Evolutionary conservation across 2,888 invertebrate species (phyloP), one percentile per base, ranked within the genome.

Genomic region (Hipparchia semele): DNA sequence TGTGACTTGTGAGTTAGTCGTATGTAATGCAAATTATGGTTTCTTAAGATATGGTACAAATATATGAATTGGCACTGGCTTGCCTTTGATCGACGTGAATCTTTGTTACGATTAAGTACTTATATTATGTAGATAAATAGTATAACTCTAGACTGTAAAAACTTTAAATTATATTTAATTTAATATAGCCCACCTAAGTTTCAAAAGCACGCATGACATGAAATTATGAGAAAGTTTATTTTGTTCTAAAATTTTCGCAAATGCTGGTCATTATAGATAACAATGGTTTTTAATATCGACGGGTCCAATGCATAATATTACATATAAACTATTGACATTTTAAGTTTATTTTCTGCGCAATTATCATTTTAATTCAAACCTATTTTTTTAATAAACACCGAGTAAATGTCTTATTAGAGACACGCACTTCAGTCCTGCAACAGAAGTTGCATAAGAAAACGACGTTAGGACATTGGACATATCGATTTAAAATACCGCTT

Each of bases 1-100:
- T 89, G 88, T 88, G 85, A 88, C 86, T 85, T 83, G 86, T 86
- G 83, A 83, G 79, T 83, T 84, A 83, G 85, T 84, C 85, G 81
- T 81, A 86, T 81, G 79, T 87, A 84, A 81, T 83, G 87, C 84
- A 87, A 79, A 78, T 79, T 81, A 80, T 82, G 80, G 77, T 80
- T 80, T 79, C 78, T 80, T 77, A 75, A 76, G 72, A 76, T 80
- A 80, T 80, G 76, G 78, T 81, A 80, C 76, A 78, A 76, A 49
- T 49, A 49, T 71, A 74, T 64, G 77, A 78, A 80, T 81, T 75
- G 89, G 90, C 89, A 85, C 87, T 81, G 86, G 86, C 82, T 89
- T 89, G 88, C 88, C 87, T 81, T 76, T 80, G 79, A 78, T 79
- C 75, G 76, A 78, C 68, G 72, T 73, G 66, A 70, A 75, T 73